Base-by-base conservation (phyloP, 1,140 invertebrate genomes). In the Battus philenor region DNA sequence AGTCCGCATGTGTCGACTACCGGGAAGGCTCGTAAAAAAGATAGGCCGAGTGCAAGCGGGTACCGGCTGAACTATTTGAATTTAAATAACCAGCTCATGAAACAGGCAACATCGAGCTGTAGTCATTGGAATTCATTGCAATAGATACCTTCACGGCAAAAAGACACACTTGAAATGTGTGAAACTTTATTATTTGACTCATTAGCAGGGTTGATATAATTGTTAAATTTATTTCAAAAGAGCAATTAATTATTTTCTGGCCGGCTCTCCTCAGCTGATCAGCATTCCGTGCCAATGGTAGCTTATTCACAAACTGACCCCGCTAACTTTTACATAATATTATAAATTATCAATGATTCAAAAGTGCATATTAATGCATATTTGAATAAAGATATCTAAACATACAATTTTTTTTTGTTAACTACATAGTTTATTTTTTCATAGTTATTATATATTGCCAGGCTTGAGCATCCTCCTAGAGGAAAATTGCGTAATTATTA, bases 21-120 rank as follows among this genome's bases (percentile, higher is more conserved):
- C 27, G 27, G 30, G 51, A 49, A 54, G 13, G 20, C 24, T 49
- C 15, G 43, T 54, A 54, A 54, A 54, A 59, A 49, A 41, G 38
- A 41, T 41, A 41, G 38, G 38, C 11, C 38, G 24, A 26, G 24
- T 8, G 18, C 7, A 10, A 10, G 1, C 32, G 5, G 44, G 20
- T 16, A 47, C 43, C 17, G 48, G 18, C 33, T 57, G 24, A 48
- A 52, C 49, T 43, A 48, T 50, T 39, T 47, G 47, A 49, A 53
- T 58, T 47, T 38, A 53, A 58, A 53, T 49, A 48, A 32, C 26
- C 34, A 29, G 34, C 32, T 32, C 15, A 48, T 30, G 11, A 16
- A 54, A 41, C 18, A 44, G 33, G 10, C n/a, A n/a, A n/a, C 6
- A 3, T 20, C 29, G 45, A 33, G 15, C 30, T 16, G 18, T 4